Evolutionary conservation across 2,797 vertebrate genomes (phyloP), one percentile per base, ranked within the genome.

Genomic region (Cygnus olor): DNA sequence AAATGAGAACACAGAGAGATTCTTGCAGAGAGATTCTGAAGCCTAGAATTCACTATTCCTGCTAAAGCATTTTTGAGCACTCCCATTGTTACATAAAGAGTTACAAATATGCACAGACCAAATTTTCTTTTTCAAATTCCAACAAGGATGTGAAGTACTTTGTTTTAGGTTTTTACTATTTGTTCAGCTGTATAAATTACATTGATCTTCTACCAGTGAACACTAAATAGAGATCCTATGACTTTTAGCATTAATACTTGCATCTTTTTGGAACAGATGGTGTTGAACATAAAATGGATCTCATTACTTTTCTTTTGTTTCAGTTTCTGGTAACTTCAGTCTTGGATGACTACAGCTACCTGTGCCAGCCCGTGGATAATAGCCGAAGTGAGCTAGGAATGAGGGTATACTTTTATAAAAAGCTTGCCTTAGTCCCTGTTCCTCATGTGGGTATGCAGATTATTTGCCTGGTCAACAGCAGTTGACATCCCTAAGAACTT

Each of bases 361-460:
- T 98, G 78, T 98, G 98, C 88, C 97, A 98, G 94, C 97, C 97
- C 3, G 97, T 97, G 42, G 98, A 98, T 93, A 97, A 97, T 96
- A 98, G 96, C 53, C 5, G 1, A 95, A 98, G 94, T 22, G 95
- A 97, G 3, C 97, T 97, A 89, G 94, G 97, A 79, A 95, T 97
- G 86, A 97, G 97, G 97, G 98, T 97, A 94, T 42, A 61, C 44
- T 58, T 73, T 56, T 63, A 24, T 36, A 54, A 27, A 74, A 87
- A 77, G 8, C 42, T 85, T 85, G 63, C 36, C 32, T 89, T 40
- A 63, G 21, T 32, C 30, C 30, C 47, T 68, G 40, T 6, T 71
- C 16, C 25, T 71, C 22, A 38, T 0, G 0, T 32, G 54, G 30
- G 17, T 61, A 6, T 38, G 68, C 61, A 83, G 56, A 70, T 80